Evolutionary conservation across 2,113 vertebrate species (phyloP).

Genomic region (Hoplias malabaricus): DNA sequence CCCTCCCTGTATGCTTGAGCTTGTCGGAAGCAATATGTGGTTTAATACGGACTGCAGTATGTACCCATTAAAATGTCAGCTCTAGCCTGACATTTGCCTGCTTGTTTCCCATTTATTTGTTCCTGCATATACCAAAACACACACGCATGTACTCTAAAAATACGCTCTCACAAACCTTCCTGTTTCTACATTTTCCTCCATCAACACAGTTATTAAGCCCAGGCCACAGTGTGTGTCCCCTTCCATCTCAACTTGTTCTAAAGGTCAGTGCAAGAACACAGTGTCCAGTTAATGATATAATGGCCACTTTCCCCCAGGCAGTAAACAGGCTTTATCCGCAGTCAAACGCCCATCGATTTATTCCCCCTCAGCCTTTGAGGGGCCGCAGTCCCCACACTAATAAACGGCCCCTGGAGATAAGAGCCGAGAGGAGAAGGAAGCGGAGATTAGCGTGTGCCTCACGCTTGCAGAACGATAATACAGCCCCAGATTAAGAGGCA

Average conservation of each 20-base stretch:
- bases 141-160: background rate
- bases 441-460: background rate
- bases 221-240: background rate
- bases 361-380: background rate
- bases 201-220: background rate
- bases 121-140: background rate
- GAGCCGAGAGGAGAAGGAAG: background rate
- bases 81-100: constrained; percentile 12
- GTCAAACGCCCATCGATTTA: constrained; percentile 25
- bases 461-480: constrained; percentile 1
- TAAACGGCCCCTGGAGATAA: constrained; percentile 20
- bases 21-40: background rate
- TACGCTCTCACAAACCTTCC: background rate
- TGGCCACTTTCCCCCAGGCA: constrained; percentile 7
- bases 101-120: constrained; percentile 22
- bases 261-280: constrained; percentile 13
- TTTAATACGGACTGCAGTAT: constrained; percentile 4
- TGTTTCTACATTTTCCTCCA: background rate
- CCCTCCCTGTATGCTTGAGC: background rate
- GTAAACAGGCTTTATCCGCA: background rate
- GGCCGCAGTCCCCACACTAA: background rate
- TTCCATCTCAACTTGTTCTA: constrained; percentile 8
- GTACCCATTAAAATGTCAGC: constrained; percentile 26
- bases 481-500: background rate
- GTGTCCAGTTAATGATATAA: constrained; percentile 31